phyloP scores from a whole-genome alignment of 2,888 invertebrate genomes.

The Lathronympha strigana region DNA sequence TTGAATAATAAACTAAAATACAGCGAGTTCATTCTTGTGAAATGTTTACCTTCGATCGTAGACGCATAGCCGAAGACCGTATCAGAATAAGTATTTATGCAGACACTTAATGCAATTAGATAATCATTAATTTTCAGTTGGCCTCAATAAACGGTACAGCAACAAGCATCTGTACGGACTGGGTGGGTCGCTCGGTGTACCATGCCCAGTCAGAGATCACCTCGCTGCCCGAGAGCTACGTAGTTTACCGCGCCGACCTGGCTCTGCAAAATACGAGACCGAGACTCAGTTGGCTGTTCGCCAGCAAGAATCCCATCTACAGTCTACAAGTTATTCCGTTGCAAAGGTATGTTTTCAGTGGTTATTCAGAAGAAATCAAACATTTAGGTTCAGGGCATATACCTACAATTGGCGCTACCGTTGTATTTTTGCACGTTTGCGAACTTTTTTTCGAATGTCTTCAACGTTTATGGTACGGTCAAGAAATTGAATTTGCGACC shows the following conservation, averaged over 20 bases:
- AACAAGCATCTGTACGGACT: slow-evolving; percentile 91
- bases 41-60: too few relatives aligned
- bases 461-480: too few relatives aligned
- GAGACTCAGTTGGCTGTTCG: slow-evolving; percentile 80
- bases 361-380: too few relatives aligned
- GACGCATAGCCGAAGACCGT: too few relatives aligned
- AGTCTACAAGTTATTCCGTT: slow-evolving; percentile 90
- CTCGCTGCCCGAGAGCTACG: slow-evolving; percentile 70
- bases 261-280: slow-evolving; percentile 84
- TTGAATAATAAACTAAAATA: too few relatives aligned
- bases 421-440: too few relatives aligned
- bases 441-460: too few relatives aligned
- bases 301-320: slow-evolving; percentile 83
- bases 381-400: too few relatives aligned
- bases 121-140: slow-evolving; percentile 55
- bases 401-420: too few relatives aligned
- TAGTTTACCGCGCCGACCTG: slow-evolving; percentile 87
- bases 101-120: not conserved
- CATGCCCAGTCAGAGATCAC: slow-evolving; percentile 88
- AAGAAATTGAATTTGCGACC: too few relatives aligned
- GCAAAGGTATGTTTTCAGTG: slow-evolving; percentile 80
- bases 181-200: slow-evolving; percentile 93
- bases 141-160: slow-evolving; percentile 76
- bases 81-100: too few relatives aligned
- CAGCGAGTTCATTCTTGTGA: too few relatives aligned